A percentile compares a stretch with the other conserved stretches of the same genome.
These are phyloP conservation scores for Paedocypris sp. DNA, from an alignment of 2,113 vertebrate species.

Conservation along the genomic window DNA sequence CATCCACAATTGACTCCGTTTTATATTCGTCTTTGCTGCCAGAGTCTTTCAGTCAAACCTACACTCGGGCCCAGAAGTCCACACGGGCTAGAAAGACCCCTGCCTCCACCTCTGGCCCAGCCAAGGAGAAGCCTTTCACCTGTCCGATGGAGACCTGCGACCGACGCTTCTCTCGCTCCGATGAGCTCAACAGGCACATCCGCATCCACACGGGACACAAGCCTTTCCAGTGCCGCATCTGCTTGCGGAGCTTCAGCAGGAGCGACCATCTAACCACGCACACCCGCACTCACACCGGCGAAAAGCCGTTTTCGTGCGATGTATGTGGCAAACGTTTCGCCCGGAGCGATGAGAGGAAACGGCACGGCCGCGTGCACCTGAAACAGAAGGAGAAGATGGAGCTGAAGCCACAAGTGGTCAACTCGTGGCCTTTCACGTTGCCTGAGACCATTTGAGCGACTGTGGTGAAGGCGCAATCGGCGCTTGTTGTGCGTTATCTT, in stretches of 20 bases:
- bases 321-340: slow-evolving; percentile 91
- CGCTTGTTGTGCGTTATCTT: slow-evolving; percentile 31
- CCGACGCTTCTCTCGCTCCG: slow-evolving; percentile 88
- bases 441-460: slow-evolving; percentile 62
- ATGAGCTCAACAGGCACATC: slow-evolving; percentile 92
- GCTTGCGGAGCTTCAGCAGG: slow-evolving; percentile 91
- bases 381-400: slow-evolving; percentile 93
- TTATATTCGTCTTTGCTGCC: slow-evolving; percentile 58
- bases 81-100: slow-evolving; percentile 70
- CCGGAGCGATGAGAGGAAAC: slow-evolving; percentile 84
- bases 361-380: slow-evolving; percentile 88
- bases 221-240: slow-evolving; percentile 96
- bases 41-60: slow-evolving; percentile 58
- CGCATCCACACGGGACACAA: slow-evolving; percentile 97
- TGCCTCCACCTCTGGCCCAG: slow-evolving; percentile 73
- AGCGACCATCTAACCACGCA: slow-evolving; percentile 97
- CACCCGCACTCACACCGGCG: slow-evolving; percentile 92
- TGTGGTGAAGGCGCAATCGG: neutral
- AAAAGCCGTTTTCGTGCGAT: slow-evolving; percentile 95
- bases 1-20: slow-evolving; percentile 61
- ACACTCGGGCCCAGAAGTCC: slow-evolving; percentile 64
- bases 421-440: slow-evolving; percentile 60
- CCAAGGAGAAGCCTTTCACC: slow-evolving; percentile 89
- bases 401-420: slow-evolving; percentile 74
- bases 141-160: slow-evolving; percentile 91